Evolutionary conservation across 2,113 vertebrate genomes (phyloP), one percentile per base, ranked within the genome.

Genomic region (Malaclemys terrapin): DNA sequence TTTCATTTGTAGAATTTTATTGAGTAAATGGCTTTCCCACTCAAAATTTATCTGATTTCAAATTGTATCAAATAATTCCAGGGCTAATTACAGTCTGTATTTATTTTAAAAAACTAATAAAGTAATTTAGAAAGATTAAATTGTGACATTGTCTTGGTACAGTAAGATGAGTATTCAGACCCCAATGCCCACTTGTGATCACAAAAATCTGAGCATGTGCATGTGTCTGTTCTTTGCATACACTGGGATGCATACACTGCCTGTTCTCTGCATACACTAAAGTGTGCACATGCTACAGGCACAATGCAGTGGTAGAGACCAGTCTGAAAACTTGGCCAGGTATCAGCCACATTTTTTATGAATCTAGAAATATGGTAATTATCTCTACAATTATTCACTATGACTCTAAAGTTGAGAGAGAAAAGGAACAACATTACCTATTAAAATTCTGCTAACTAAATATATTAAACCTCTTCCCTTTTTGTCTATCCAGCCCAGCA

Each of bases 41-140:
- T 92, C n/a, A 59, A 16, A 13, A 72, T 85, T 89, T 45, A 90
- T 25, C 31, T 89, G 8, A 52, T 92, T 89, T 92, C 10, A 80
- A 56, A 47, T 10, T 45, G 57, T 29, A 92, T 38, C 69, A 38
- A 75, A 75, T 69, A 95, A 47, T 47, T 52, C 8, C 35, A 47
- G 24, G 0, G 13, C 13, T 20, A 86, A 82, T 31, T 20, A 89
- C 5, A 38, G 24, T n/a, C 17, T 54, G 24, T 7, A 24, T 38
- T 89, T 79, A 53, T 49, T 52, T 62, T 81, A 82, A 78, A 47
- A 47, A 16, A 35, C 5, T 4, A 4, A 35, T n/a, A 31, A 13
- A 59, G 57, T 65, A n/a, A n/a, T 65, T 65, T 65, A 65, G 31
- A 31, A 62, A 35, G 59, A 65, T 16, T 7, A 65, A 35, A 65